Evolutionary conservation across 2,797 vertebrate species (phyloP).

Genomic region (Rhinatrema bivittatum): DNA sequence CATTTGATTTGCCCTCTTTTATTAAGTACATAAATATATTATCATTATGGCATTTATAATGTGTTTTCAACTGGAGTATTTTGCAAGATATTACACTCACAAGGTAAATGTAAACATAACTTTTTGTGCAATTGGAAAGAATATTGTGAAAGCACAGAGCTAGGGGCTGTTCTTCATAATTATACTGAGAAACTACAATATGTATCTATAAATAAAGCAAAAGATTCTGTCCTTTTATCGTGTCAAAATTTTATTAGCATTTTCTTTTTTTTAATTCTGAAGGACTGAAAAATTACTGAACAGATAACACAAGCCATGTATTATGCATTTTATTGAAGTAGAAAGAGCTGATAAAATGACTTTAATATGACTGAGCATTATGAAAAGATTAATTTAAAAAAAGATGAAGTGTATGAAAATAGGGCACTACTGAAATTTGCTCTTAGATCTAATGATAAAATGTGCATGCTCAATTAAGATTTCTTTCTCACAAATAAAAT

Average conservation of each 20-base stretch:
- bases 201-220: not conserved
- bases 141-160: too few species aligned
- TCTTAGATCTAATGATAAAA: constrained; percentile 34
- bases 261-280: not conserved
- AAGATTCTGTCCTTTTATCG: not conserved
- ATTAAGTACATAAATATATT: too few species aligned
- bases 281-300: constrained; percentile 4
- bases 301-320: not conserved
- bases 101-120: too few species aligned
- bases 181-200: not conserved
- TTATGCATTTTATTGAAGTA: not conserved
- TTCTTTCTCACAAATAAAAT: constrained; percentile 48
- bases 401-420: constrained; percentile 16
- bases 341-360: not conserved
- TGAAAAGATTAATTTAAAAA: constrained; percentile 1
- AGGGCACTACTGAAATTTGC: not conserved
- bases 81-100: too few species aligned
- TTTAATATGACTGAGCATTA: constrained; percentile 2
- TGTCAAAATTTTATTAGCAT: not conserved
- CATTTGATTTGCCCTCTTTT: too few species aligned
- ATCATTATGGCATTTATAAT: too few species aligned
- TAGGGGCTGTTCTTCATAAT: fast-evolving
- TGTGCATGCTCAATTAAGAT: constrained; percentile 77
- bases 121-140: too few species aligned
- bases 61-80: too few species aligned